Evolutionary conservation across 2,888 invertebrate species (phyloP).

Genomic region (Colostygia pectinataria): DNA sequence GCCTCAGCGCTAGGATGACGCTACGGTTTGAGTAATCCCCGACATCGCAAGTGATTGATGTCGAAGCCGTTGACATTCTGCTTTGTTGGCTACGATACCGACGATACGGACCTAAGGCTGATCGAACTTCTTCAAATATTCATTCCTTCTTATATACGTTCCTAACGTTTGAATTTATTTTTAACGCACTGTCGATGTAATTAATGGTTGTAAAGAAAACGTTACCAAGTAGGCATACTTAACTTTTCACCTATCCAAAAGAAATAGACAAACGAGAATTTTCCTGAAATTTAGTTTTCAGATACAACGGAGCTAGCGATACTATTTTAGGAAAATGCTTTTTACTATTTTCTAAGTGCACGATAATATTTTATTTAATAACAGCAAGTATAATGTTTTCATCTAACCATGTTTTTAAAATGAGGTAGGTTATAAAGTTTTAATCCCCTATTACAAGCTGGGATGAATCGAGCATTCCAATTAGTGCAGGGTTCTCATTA

Average conservation of each 20-base stretch:
- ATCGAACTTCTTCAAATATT: constrained; percentile 35
- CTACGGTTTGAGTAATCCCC: constrained; percentile 66
- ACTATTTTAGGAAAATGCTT: no score
- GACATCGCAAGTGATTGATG: constrained; percentile 75
- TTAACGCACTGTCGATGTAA: not conserved
- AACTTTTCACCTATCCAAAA: constrained; percentile 41
- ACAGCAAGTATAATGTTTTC: not conserved
- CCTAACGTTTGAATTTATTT: constrained; percentile 1
- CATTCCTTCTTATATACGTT: not conserved
- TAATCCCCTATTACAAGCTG: constrained; percentile 54
- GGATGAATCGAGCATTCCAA: constrained; percentile 74
- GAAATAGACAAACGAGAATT: constrained; percentile 37
- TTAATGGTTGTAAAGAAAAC: constrained; percentile 23
- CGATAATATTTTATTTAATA: constrained; percentile 23
- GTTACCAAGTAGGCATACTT: constrained; percentile 36
- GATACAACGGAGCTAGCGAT: constrained; percentile 41
- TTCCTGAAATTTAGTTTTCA: constrained; percentile 34
- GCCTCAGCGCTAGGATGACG: constrained; percentile 64
- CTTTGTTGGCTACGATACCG: constrained; percentile 45
- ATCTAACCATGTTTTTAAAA: constrained; percentile 29
- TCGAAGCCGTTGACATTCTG: constrained; percentile 63
- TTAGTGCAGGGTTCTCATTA: constrained; percentile 76
- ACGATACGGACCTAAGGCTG: constrained; percentile 37
- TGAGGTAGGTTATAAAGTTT: constrained; percentile 58
- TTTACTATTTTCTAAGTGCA: no score